Base-by-base conservation (phyloP, 2,797 vertebrate genomes). In the Coranthus polyacanthus region DNA sequence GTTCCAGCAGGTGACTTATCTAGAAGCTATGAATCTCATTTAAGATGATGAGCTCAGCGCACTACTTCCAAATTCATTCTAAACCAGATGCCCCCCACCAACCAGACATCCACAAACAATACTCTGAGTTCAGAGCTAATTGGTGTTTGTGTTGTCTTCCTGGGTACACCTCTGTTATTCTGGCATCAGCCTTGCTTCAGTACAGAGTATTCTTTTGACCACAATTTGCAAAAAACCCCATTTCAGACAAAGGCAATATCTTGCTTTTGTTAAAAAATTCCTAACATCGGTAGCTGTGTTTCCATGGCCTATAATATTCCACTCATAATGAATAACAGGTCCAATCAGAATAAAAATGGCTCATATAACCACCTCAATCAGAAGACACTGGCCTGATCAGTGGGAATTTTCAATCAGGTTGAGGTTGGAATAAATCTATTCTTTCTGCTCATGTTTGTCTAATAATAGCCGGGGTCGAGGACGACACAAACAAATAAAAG, bases 141-240 rank as follows among this genome's bases (percentile, higher is more conserved):
- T 78, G 79, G 62, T 70, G 72, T 86, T 84, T 88, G 72, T 72
- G 69, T 15, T 38, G 42, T 72, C 43, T 77, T 88, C 77, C 72
- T 56, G 75, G 76, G 75, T 78, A 74, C 71, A 13, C 51, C 55
- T 68, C 38, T 53, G 21, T 46, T 43, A 18, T 53, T 71, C 75
- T 68, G n/a, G n/a, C 37, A 20, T 72, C 26, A 66, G 67, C 43
- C 50, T 52, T 73, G 66, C 15, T 47, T 72, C 20, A 26, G 6
- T 6, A 24, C 41, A 20, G 37, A 3, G 37, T 65, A 45, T 62
- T 12, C 12, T 64, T 70, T 58, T 66, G 56, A 16, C 9, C 17
- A 18, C 4, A 12, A 9, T 51, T 36, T 36, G 34, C 26, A 50
- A 17, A 12, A 42, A 44, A 52, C 49, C 5, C 46, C 39, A n/a